Evolutionary conservation across 2,888 invertebrate genomes (phyloP), one percentile per base, ranked within the genome.

Genomic region (Labia minor): DNA sequence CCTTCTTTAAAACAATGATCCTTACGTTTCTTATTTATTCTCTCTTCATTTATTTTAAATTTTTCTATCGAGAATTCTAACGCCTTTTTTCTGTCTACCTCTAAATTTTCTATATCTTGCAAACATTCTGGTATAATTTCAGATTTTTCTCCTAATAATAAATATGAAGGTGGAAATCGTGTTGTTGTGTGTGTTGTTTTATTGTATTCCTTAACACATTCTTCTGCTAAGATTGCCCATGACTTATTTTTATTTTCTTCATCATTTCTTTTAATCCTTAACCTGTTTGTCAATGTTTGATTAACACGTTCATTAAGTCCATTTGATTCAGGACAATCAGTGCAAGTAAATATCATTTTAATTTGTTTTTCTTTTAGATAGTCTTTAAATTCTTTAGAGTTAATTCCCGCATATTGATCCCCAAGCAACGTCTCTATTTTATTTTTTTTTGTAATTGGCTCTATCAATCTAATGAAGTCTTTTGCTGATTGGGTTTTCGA

Each of bases 391-490:
- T 73, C 71, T 65, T 37, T 68, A 1, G 73, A 73, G 62, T 72
- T 72, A 61, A 73, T 72, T 6, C 73, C 72, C 16, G 71, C 65
- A 67, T 74, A 74, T 68, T 73, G 73, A 67, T 73, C 71, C 21
- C 70, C 67, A 10, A 72, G 68, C 26, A 73, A 14, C 26, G 61
- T 70, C 11, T 69, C 64, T 33, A 71, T 71, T 11, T 64, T 65
- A 0, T 62, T 62, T 8, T 64, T 62, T 62, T 70, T 68, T 67
- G 61, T n/a, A 21, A 64, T 61, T 37, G 63, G 66, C 64, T 70
- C 64, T 16, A 71, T 61, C 66, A 73, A 64, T 68, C 72, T 72
- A 37, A 74, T 71, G 49, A 74, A 73, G 66, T 74, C 72, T 16
- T 70, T 70, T 20, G 73, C 70, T 61, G 19, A 66, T 70, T 74